These are phyloP conservation scores for Drosophila lacicola DNA, from an alignment of 2,888 invertebrate species.

Conservation along the genomic window DNA sequence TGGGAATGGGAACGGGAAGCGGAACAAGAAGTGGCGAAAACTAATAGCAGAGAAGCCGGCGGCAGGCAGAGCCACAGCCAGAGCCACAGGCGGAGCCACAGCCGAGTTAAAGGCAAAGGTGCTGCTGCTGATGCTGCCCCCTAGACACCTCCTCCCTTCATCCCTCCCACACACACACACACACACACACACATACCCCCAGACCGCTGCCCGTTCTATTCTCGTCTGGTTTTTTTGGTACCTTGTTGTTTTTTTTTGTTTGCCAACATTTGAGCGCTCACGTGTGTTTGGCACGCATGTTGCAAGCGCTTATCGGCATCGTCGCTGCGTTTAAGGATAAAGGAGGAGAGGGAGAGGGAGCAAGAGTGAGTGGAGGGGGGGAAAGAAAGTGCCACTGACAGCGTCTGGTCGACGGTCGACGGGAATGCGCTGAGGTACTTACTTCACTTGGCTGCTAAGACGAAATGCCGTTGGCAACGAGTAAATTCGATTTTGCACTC, in stretches of 20 bases:
- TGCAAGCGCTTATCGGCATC: constrained; percentile 73
- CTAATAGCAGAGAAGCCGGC: constrained; percentile 68
- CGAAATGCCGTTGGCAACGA: constrained; percentile 76
- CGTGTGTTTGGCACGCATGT: constrained; percentile 76
- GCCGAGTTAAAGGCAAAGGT: constrained; percentile 78
- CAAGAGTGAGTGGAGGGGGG: not conserved
- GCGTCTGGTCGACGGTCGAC: not conserved
- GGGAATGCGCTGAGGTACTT: constrained; percentile 4
- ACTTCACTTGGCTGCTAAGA: constrained; percentile 66
- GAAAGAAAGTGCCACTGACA: constrained; percentile 10
- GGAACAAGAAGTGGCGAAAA: constrained; percentile 52
- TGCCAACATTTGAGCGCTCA: constrained; percentile 45
- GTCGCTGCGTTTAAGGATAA: constrained; percentile 33
- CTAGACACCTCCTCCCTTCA: not conserved
- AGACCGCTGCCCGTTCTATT: not conserved
- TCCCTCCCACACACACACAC: no score
- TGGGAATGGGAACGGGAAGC: not conserved
- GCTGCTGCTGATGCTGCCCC: constrained; percentile 65
- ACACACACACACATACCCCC: not conserved
- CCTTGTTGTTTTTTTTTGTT: constrained; percentile 22
- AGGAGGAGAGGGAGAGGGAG: not conserved
- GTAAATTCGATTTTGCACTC: constrained; percentile 79
- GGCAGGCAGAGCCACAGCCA: constrained; percentile 24
- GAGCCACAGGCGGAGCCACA: constrained; percentile 28
- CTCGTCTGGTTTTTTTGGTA: constrained; percentile 7